Base-by-base conservation (phyloP, 2,888 invertebrate genomes). In the Tupiocoris notatus region DNA sequence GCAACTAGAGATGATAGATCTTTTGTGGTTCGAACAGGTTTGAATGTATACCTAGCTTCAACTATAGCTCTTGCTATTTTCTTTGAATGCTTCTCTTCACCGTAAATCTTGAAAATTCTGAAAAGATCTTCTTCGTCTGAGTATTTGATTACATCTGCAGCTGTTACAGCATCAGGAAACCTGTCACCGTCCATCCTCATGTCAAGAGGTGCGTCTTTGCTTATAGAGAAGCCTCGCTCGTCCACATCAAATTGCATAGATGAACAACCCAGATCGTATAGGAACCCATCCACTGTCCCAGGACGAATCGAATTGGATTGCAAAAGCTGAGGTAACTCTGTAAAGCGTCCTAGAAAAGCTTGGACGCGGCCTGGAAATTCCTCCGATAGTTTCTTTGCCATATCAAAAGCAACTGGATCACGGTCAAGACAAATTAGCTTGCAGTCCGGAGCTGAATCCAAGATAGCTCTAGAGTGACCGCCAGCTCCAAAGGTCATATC, bases 401-500 rank as follows among this genome's bases (percentile, higher is more conserved):
- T 87, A 70, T 89, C 85, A 84, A 89, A 86, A 2, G 96, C 94
- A 16, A 88, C 81, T 0, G 95, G 95, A 85, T 98, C 98, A 83
- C 97, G 88, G 84, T 98, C 98, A 80, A 97, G 84, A 0, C 93
- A 93, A 82, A 92, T 89, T 9, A 97, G 85, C 83, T 86, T 91
- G 18, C 92, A 86, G 80, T 87, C 84, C 56, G 90, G 85, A 12
- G 88, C 86, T 24, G 86, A 82, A 82, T 92, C 87, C 64, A 98
- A 86, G 80, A 98, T 87, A 82, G 87, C 87, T 80, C 86, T 87
- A 9, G 93, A 89, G 83, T 98, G 98, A 0, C 97, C 97, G 6
- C 98, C 98, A 21, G 92, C 92, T 24, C 98, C 97, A 86, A 97
- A 98, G 16, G 98, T 98, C 95, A 96, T 95, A 83, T 98, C 98